These are phyloP conservation scores for Siniperca scherzeri DNA, from an alignment of 2,797 vertebrate genomes.

Conservation along the genomic window DNA sequence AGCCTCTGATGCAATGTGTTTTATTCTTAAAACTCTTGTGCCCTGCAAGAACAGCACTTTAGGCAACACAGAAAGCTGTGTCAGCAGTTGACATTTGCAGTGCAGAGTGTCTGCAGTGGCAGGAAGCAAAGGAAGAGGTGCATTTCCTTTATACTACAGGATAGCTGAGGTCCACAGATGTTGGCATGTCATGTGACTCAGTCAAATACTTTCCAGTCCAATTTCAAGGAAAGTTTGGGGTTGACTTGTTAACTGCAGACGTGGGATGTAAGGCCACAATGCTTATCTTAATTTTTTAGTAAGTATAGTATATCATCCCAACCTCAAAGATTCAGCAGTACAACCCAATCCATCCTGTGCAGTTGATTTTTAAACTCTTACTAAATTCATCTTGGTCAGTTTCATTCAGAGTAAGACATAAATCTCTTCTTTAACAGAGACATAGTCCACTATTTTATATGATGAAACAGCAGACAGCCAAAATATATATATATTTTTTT, in stretches of 20 bases:
- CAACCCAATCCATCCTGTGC: neutral
- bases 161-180: conserved; percentile 35
- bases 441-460: neutral
- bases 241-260: neutral
- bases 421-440: neutral
- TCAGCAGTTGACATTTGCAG: conserved; percentile 59
- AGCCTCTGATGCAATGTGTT: conserved; percentile 18
- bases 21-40: conserved; percentile 23
- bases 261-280: neutral
- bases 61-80: conserved; percentile 36
- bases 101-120: conserved; percentile 43
- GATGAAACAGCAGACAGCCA: neutral
- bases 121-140: conserved; percentile 51
- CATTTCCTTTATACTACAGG: conserved; percentile 55
- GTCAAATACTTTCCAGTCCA: neutral
- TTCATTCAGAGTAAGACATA: neutral
- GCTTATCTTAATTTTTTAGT: neutral
- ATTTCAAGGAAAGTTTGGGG: conserved; percentile 11
- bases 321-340: conserved; percentile 1
- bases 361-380: neutral
- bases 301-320: neutral
- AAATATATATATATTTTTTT: neutral
- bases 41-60: conserved; percentile 53
- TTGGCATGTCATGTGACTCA: conserved; percentile 1
- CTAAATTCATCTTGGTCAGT: neutral